Evolutionary conservation across 2,888 invertebrate species (phyloP).

Genomic region (Acleris literana): DNA sequence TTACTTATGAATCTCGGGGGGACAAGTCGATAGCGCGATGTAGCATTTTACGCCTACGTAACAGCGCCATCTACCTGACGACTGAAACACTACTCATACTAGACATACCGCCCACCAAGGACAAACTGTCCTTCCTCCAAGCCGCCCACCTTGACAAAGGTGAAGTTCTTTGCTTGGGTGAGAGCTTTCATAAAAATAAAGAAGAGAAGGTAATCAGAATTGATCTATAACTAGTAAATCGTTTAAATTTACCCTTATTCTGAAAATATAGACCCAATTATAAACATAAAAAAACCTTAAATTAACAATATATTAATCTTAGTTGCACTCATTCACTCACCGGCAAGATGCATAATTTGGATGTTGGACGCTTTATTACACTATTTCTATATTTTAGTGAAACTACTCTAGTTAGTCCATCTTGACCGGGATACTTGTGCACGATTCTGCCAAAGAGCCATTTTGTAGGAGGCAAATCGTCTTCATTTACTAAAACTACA

Average conservation of each 20-base stretch:
- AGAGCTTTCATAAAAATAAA: neutral
- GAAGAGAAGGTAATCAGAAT: too few relatives aligned
- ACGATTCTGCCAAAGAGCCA: constrained; percentile 7
- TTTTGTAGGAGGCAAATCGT: constrained; percentile 1
- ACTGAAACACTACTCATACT: neutral
- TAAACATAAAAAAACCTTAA: neutral
- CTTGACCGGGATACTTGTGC: constrained; percentile 2
- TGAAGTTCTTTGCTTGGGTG: neutral
- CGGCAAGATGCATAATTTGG: constrained; percentile 20
- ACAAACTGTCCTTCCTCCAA: constrained; percentile 19
- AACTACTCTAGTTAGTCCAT: constrained; percentile 6
- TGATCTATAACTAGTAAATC: too few relatives aligned
- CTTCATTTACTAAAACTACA: neutral
- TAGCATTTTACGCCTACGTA: neutral
- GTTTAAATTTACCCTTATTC: too few relatives aligned
- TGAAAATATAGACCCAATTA: too few relatives aligned
- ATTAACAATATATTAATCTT: neutral
- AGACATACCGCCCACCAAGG: constrained; percentile 31
- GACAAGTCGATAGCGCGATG: too few relatives aligned
- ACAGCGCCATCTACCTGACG: constrained; percentile 2
- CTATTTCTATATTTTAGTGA: constrained; percentile 10
- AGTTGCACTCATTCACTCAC: neutral
- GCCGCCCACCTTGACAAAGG: constrained; percentile 17
- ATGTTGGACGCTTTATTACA: constrained; percentile 21
- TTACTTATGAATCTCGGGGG: too few relatives aligned